Evolutionary conservation across 1,140 invertebrate genomes (phyloP).

Genomic region (Conus ventricosus): DNA sequence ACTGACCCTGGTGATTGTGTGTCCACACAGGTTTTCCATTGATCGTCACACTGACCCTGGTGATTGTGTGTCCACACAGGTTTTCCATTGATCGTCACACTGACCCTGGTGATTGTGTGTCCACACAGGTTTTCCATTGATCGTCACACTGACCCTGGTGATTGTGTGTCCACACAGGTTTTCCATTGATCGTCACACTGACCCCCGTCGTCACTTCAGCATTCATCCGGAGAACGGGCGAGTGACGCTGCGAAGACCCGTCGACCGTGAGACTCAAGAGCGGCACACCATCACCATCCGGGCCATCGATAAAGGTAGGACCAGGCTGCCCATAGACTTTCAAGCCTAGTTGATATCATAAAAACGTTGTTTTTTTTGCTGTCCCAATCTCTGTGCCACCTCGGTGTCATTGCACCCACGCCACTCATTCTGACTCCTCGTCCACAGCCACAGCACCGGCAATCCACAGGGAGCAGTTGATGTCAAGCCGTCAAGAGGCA

Average conservation of each 20-base stretch:
- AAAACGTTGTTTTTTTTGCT: too few species aligned
- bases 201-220: conserved; percentile 89
- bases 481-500: too few species aligned
- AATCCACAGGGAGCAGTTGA: too few species aligned
- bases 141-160: conserved; percentile 72
- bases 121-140: conserved; percentile 59
- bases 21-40: conserved; percentile 57
- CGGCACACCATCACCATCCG: conserved; percentile 92
- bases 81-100: conserved; percentile 56
- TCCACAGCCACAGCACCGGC: too few species aligned
- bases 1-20: conserved; percentile 73
- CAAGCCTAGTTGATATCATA: too few species aligned
- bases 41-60: conserved; percentile 71
- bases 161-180: conserved; percentile 48
- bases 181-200: conserved; percentile 53
- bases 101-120: conserved; percentile 73
- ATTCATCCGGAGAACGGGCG: conserved; percentile 94
- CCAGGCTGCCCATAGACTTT: too few species aligned
- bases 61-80: conserved; percentile 40
- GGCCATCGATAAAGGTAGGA: conserved; percentile 92
- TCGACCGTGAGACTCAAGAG: conserved; percentile 85
- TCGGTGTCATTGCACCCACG: too few species aligned
- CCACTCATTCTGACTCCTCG: too few species aligned
- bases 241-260: conserved; percentile 90
- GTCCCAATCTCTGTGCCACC: too few species aligned